Evolutionary conservation across 2,113 vertebrate species (phyloP).

Genomic region (Bos javanicus): DNA sequence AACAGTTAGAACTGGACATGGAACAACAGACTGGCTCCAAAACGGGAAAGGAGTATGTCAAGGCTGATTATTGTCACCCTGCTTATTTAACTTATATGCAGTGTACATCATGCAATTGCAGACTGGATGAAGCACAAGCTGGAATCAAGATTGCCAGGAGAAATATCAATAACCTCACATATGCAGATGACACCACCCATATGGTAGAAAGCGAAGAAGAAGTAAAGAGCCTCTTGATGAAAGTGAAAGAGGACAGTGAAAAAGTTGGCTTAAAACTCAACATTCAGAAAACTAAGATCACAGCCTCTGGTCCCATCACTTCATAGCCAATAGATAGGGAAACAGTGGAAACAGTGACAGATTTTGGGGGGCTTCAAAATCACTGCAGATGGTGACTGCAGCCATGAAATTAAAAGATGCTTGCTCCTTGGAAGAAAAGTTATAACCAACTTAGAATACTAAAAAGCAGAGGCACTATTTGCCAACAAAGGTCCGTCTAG

Average conservation of each 20-base stretch:
- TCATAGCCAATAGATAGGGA: background rate
- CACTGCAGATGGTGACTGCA: background rate
- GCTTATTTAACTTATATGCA: background rate
- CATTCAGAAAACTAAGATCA: background rate
- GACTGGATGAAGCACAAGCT: background rate
- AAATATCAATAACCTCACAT: background rate
- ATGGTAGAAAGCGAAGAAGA: background rate
- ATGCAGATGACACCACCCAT: background rate
- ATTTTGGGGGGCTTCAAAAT: background rate
- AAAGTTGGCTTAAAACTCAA: background rate
- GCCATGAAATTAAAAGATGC: background rate
- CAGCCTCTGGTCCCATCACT: background rate
- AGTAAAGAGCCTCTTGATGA: background rate
- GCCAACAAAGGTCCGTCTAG: background rate
- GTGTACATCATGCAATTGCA: background rate
- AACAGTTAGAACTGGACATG: background rate
- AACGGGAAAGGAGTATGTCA: fast-evolving
- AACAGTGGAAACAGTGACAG: background rate
- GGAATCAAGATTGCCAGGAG: background rate
- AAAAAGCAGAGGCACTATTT: background rate
- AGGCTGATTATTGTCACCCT: background rate
- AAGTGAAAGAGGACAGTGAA: background rate
- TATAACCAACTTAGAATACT: background rate
- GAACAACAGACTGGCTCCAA: background rate
- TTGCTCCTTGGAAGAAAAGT: background rate